phyloP scores from a whole-genome alignment of 1,140 invertebrate genomes.

The Drosophila prosaltans region DNA sequence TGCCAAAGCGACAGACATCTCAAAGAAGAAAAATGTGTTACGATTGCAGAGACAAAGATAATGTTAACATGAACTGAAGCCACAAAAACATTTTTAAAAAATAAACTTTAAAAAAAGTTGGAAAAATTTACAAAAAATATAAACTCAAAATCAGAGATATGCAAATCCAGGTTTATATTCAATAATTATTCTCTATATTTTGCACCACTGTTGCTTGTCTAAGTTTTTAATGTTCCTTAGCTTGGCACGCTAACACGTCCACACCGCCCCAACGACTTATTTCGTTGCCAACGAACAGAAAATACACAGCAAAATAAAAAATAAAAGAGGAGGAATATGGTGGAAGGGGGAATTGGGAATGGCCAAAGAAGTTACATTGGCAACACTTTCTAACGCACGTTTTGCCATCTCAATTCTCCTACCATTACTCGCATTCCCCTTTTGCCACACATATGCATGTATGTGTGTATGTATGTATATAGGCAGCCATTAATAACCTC shows the following conservation, averaged over 20 bases:
- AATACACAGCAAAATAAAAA: too few species aligned
- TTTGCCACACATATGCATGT: too few species aligned
- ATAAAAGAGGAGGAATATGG: neutral
- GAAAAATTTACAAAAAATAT: neutral
- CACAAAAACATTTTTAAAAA: conserved; percentile 4
- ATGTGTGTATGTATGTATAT: neutral
- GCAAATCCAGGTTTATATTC: neutral
- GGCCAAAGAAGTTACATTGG: conserved; percentile 30
- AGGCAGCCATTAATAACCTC: conserved; percentile 70
- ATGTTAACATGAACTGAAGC: conserved; percentile 25
- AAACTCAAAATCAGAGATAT: neutral
- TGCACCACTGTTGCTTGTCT: conserved; percentile 35
- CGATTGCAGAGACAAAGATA: conserved; percentile 57
- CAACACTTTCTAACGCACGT: conserved; percentile 51
- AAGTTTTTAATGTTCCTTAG: conserved; percentile 46
- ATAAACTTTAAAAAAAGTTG: neutral
- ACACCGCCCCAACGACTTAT: conserved; percentile 57
- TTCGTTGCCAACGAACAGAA: conserved; percentile 13
- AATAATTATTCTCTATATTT: neutral
- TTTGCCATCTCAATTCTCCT: conserved; percentile 1
- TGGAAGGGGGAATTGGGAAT: neutral
- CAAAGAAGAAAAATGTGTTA: conserved; percentile 11
- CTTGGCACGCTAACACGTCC: conserved; percentile 47
- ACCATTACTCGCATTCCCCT: neutral
- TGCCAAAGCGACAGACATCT: conserved; percentile 56